Base-by-base conservation (phyloP, 2,888 invertebrate species). In the Pyrocoelia pectoralis region DNA sequence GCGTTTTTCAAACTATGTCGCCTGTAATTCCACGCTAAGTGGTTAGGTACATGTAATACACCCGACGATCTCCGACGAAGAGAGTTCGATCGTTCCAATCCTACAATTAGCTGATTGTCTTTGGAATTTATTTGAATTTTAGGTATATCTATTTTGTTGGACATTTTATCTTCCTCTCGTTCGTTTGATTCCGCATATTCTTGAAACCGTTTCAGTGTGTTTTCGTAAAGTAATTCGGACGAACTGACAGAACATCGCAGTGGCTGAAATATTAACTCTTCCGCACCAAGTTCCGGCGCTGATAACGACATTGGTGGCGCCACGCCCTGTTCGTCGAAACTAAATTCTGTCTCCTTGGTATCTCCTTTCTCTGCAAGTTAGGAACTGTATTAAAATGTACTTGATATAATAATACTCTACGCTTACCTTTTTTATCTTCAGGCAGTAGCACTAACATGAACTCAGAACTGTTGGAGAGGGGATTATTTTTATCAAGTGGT, bases 291-390 rank as follows among this genome's bases (percentile, higher is more conserved):
- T 77, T 94, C 93, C 0, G 94, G 94, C 9, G 93, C 89, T 0
- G 94, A 94, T 53, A 93, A 83, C 0, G 94, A 94, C 72, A 93
- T 85, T 10, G 92, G 92, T 2, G 94, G 93, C 43, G 93, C 89
- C 38, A 91, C 85, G 51, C 89, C 81, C 60, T 87, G 86, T 66
- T 91, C 88, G 75, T 87, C 88, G 74, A 88, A 80, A 70, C 87
- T 88, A 76, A 89, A 82, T 76, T 86, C 86, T 73, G 87, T 68
- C 43, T 75, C 73, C 54, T 72, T 70, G 19, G 56, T 38, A 50
- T 62, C 54, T 41, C 56, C 56, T 57, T 64, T 64, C 65, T 66
- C 73, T 72, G 54, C 49, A 68, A 61, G 10, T 15, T 29, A 13
- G 51, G 12, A 15, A 29, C 40, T 14, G 5, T 43, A 15, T 19